Evolutionary conservation across 1,140 invertebrate genomes (phyloP).

Genomic region (Eufriesea mexicana): DNA sequence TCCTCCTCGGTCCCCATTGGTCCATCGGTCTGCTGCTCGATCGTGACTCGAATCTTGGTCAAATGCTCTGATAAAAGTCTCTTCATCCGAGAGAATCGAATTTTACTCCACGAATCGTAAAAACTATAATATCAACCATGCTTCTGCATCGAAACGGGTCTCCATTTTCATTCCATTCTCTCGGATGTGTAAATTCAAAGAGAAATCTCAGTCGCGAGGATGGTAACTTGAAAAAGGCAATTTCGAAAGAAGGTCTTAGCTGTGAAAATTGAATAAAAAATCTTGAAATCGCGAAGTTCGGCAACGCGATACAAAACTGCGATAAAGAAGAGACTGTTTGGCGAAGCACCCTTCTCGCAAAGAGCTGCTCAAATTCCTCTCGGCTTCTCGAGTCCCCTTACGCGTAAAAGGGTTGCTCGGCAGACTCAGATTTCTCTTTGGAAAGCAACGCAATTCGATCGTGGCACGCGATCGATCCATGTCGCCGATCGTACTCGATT

Average conservation of each 20-base stretch:
- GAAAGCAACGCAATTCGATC: background rate
- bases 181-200: background rate
- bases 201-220: background rate
- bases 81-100: constrained; percentile 14
- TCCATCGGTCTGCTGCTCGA: background rate
- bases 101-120: background rate
- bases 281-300: too few relatives aligned
- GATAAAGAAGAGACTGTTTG: too few relatives aligned
- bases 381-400: background rate
- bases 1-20: background rate
- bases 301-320: too few relatives aligned
- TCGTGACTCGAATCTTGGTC: background rate
- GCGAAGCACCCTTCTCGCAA: too few relatives aligned
- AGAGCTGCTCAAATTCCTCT: too few relatives aligned
- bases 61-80: constrained; percentile 11
- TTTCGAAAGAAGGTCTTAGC: background rate
- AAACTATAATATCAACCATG: background rate
- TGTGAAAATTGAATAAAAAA: too few relatives aligned
- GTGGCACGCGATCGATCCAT: background rate
- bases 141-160: background rate
- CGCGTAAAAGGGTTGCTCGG: background rate
- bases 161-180: background rate
- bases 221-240: too few relatives aligned
- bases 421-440: background rate
- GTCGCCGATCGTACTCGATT: background rate